A percentile compares a stretch with the other conserved stretches of the same genome.
phyloP scores from a whole-genome alignment of 2,888 invertebrate genomes.

The Blastobasis adustella region DNA sequence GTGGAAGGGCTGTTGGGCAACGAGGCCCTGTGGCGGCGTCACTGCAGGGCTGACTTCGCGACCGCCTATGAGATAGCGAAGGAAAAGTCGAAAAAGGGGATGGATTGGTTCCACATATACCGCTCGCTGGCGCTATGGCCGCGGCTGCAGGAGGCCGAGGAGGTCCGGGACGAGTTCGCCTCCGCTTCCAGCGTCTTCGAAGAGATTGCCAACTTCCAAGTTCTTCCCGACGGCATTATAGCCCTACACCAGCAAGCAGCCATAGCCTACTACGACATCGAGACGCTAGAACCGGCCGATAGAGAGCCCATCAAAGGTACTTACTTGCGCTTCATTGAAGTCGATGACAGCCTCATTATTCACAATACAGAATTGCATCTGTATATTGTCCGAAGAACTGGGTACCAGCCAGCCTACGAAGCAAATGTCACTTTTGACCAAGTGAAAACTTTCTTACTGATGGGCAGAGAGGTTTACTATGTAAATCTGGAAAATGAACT shows the following conservation, averaged over 20 bases:
- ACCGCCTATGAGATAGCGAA: slow-evolving; percentile 27
- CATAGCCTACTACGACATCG: slow-evolving; percentile 41
- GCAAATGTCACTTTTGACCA: slow-evolving; percentile 25
- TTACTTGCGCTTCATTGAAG: slow-evolving; percentile 41
- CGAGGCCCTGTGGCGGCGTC: slow-evolving; percentile 35
- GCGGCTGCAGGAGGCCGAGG: slow-evolving; percentile 27
- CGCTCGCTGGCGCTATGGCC: slow-evolving; percentile 47
- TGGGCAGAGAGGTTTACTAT: slow-evolving; percentile 28
- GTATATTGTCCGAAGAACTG: slow-evolving; percentile 29
- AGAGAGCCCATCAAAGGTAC: slow-evolving; percentile 29
- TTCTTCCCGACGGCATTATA: slow-evolving; percentile 35
- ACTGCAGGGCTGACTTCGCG: slow-evolving; percentile 36
- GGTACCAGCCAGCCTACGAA: slow-evolving; percentile 14
- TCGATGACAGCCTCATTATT: slow-evolving; percentile 29
- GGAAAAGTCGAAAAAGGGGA: slow-evolving; percentile 24
- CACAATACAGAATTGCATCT: slow-evolving; percentile 29
- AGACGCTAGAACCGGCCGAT: slow-evolving; percentile 27
- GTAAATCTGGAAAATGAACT: slow-evolving; percentile 37
- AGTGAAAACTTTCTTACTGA: slow-evolving; percentile 35
- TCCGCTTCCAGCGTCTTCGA: slow-evolving; percentile 30
- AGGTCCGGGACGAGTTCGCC: slow-evolving; percentile 44
- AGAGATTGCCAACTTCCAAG: slow-evolving; percentile 36
- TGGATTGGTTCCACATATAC: slow-evolving; percentile 45
- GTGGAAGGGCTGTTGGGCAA: slow-evolving; percentile 33
- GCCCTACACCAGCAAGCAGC: slow-evolving; percentile 37